Evolutionary conservation across 2,113 vertebrate genomes (phyloP).

Genomic region (Paracanthobrama guichenoti): DNA sequence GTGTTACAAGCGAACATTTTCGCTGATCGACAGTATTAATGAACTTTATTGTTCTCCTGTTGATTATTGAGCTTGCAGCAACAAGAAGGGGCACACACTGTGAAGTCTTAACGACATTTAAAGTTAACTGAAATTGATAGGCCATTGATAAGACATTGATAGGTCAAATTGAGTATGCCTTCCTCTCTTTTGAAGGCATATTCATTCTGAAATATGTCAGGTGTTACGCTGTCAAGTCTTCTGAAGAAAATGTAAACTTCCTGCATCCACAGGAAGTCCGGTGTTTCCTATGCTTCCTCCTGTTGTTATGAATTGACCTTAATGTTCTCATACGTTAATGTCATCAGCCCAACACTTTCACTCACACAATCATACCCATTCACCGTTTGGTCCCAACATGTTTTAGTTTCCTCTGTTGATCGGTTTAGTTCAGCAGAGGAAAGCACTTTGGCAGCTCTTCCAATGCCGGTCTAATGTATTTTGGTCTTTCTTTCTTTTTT

Average conservation of each 20-base stretch:
- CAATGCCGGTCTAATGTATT: constrained; percentile 60
- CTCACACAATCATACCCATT: constrained; percentile 33
- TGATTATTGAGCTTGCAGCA: constrained; percentile 63
- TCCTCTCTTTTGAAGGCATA: constrained; percentile 33
- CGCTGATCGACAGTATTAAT: constrained; percentile 78
- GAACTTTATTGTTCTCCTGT: constrained; percentile 54
- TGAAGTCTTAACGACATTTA: constrained; percentile 66
- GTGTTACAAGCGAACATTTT: constrained; percentile 71
- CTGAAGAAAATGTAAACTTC: constrained; percentile 63
- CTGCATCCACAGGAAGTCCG: constrained; percentile 70
- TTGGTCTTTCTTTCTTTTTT: constrained; percentile 31
- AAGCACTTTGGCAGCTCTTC: constrained; percentile 81
- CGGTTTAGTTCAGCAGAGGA: constrained; percentile 59
- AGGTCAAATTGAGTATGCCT: constrained; percentile 45
- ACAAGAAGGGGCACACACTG: constrained; percentile 58
- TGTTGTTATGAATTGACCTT: constrained; percentile 70
- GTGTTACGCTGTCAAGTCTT: constrained; percentile 49
- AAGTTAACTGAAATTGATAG: constrained; percentile 51
- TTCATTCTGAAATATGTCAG: constrained; percentile 34
- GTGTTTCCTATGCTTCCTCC: constrained; percentile 69
- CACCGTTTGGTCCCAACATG: constrained; percentile 38
- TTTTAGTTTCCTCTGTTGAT: constrained; percentile 60
- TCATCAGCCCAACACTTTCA: constrained; percentile 46
- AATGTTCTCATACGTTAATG: constrained; percentile 41
- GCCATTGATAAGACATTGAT: constrained; percentile 40